A percentile compares a stretch with the other conserved stretches of the same genome.
These are phyloP conservation scores for Rhabdomys dilectus DNA, from an alignment of 2,113 vertebrate species.

Conservation along the genomic window DNA sequence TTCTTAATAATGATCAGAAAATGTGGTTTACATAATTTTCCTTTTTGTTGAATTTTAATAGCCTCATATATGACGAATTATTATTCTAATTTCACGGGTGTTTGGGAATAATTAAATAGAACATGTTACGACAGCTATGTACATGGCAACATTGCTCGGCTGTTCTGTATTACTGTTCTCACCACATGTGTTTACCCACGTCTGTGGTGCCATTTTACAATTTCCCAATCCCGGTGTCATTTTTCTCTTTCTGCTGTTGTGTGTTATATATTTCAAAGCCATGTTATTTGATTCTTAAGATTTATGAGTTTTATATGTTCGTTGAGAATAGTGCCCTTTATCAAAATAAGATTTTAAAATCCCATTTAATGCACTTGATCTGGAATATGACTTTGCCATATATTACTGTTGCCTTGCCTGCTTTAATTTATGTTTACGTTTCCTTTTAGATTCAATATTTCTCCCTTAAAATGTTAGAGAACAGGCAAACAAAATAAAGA, in stretches of 20 bases:
- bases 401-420: slow-evolving; percentile 45
- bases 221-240: background rate
- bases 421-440: slow-evolving; percentile 69
- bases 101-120: slow-evolving; percentile 30
- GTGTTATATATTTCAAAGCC: slow-evolving; percentile 48
- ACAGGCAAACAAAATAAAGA: slow-evolving; percentile 53
- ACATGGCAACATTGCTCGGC: background rate
- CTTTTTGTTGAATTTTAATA: slow-evolving; percentile 4
- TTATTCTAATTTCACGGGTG: background rate
- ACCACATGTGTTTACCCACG: background rate
- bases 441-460: slow-evolving; percentile 61
- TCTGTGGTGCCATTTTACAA: background rate
- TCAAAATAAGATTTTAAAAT: slow-evolving; percentile 78
- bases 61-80: background rate
- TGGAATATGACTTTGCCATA: slow-evolving; percentile 51
- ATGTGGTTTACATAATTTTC: slow-evolving; percentile 3
- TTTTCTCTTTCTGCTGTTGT: slow-evolving; percentile 13
- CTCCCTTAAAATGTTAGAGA: slow-evolving; percentile 50
- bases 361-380: slow-evolving; percentile 71
- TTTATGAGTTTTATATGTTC: slow-evolving; percentile 76
- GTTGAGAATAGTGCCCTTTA: slow-evolving; percentile 72
- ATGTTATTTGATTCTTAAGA: slow-evolving; percentile 75
- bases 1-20: background rate
- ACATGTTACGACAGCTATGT: background rate
- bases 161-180: background rate